Base-by-base conservation (phyloP, 1,140 invertebrate genomes). In the Drosophila lowei region DNA sequence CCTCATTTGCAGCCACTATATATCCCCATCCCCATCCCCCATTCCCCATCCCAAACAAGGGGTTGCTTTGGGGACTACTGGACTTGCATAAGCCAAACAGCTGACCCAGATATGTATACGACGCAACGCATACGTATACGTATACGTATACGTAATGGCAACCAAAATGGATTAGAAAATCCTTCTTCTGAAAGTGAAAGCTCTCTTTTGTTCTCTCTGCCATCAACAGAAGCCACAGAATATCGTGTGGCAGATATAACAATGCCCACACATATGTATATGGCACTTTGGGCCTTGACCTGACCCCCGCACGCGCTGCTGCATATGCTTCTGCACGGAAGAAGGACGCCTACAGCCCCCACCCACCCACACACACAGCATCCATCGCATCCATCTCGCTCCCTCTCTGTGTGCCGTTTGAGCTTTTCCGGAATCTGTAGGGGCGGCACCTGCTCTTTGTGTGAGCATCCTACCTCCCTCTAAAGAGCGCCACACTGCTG, bases 1-100 rank as follows among this genome's bases (percentile, higher is more conserved):
- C 83, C 83, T 88, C 83, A 83, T 88, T 81, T 85, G 63, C 66
- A 68, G 66, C 66, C 67, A 65, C 50, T 49, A 68, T 38, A 5
- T 6, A 28, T 28, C 28, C 7, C 30, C 18, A n/a, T 23, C 30
- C 30, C 30, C 9, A 11, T 9, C 30, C 9, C 65, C 65, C 66
- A 53, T n/a, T 28, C 28, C 7, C 30, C 18, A 61, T 42, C 44
- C 49, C 41, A 44, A 34, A 68, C 48, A 68, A 53, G 47, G 71
- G 71, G 59, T 57, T 61, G 52, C 34, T 15, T n/a, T 43, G 48
- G 49, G 30, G 23, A 21, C 62, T 30, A 21, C 62, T 30, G 47
- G 59, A 65, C 48, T 63, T 72, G 63, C 72, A 75, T 76, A 76
- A 75, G 72, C 72, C 52, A 73, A 66, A 74, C 72, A 59, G 65